These are phyloP conservation scores for Andrena minutula DNA, from an alignment of 2,888 invertebrate species.

Conservation along the genomic window DNA sequence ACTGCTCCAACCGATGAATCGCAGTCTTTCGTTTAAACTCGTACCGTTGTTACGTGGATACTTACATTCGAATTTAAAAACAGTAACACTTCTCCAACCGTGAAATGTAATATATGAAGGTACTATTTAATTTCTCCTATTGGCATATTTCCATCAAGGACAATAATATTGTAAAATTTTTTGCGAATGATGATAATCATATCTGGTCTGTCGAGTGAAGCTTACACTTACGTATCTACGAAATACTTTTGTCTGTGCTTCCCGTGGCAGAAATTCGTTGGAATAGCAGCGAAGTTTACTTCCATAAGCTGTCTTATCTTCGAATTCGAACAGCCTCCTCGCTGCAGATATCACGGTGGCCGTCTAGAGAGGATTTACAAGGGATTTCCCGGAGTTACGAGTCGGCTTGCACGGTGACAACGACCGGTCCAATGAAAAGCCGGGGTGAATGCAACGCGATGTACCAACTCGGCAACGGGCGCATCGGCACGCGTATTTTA, in stretches of 20 bases:
- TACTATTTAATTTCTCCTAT: too few relatives aligned
- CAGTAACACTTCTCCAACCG: too few relatives aligned
- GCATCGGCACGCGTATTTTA: constrained; percentile 64
- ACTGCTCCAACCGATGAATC: constrained; percentile 1
- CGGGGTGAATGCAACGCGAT: constrained; percentile 22
- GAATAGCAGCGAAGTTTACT: constrained; percentile 3
- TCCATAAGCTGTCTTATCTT: constrained; percentile 24
- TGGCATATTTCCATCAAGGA: too few relatives aligned
- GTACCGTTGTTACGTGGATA: too few relatives aligned
- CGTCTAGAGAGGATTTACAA: constrained; percentile 25
- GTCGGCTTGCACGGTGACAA: constrained; percentile 12
- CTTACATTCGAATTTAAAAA: too few relatives aligned
- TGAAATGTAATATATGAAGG: too few relatives aligned
- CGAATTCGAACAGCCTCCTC: not conserved
- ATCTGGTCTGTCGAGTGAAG: too few relatives aligned
- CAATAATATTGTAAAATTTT: too few relatives aligned
- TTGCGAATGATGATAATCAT: too few relatives aligned
- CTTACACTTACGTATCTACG: not conserved
- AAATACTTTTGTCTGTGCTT: not conserved
- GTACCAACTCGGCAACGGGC: constrained; percentile 14
- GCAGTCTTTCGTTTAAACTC: not conserved
- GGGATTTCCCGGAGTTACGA: constrained; percentile 45
- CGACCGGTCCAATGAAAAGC: constrained; percentile 23
- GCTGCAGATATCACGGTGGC: not conserved
- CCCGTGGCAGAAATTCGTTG: not conserved